These are phyloP conservation scores for Tribolium castaneum DNA, from an alignment of 1,140 invertebrate species.

Conservation along the genomic window DNA sequence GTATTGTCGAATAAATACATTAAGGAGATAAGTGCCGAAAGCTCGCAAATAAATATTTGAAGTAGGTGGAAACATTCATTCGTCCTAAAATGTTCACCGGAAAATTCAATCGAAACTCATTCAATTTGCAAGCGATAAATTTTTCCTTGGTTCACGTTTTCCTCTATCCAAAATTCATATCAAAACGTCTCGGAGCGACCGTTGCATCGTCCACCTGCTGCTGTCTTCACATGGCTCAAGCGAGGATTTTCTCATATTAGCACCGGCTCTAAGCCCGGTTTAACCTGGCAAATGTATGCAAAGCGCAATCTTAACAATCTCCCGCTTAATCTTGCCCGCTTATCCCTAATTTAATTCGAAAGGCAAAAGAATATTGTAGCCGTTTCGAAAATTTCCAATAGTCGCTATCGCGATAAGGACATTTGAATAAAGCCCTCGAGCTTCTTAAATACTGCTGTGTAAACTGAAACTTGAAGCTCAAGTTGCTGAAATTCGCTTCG, in stretches of 20 bases:
- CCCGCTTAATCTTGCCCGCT: not conserved
- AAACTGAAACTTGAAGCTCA: conserved; percentile 37
- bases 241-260: conserved; percentile 25
- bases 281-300: conserved; percentile 19
- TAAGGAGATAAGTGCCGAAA: conserved; percentile 14
- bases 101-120: conserved; percentile 32
- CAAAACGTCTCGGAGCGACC: conserved; percentile 35
- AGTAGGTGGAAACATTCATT: not conserved
- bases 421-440: conserved; percentile 18
- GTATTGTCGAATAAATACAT: not conserved
- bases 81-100: conserved; percentile 18
- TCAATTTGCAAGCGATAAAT: conserved; percentile 30
- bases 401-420: not conserved
- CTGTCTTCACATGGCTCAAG: conserved; percentile 35
- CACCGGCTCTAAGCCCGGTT: conserved; percentile 12
- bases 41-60: conserved; percentile 23
- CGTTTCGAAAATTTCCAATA: not conserved
- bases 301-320: not conserved
- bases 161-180: conserved; percentile 43
- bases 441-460: conserved; percentile 37
- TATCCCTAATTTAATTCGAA: not conserved
- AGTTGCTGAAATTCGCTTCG: conserved; percentile 44
- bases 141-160: conserved; percentile 35
- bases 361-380: not conserved
- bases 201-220: conserved; percentile 36